Evolutionary conservation across 2,797 vertebrate species (phyloP), one percentile per base, ranked within the genome.

Genomic region (Poeciliopsis paucimaculata): DNA sequence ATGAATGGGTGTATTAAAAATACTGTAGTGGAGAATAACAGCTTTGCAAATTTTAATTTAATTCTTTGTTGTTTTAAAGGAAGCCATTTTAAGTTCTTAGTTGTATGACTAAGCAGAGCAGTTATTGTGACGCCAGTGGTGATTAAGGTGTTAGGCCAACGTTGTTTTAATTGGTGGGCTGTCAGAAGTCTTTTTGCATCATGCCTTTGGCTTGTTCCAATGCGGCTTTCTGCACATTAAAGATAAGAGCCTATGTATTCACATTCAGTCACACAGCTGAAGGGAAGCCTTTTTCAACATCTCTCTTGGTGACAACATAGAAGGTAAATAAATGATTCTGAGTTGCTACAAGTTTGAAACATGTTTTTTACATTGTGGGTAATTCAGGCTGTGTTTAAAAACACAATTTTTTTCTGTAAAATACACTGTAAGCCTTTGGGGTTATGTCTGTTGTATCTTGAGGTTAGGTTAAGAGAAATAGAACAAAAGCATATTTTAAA

Each of bases 151-250:
- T 88, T 84, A 91, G 90, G 93, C 89, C 87, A 91, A 86, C 78
- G 47, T 91, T 91, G 92, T 93, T 94, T 94, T 95, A 94, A 95
- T 94, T 93, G 92, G 88, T 93, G 84, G 92, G 93, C 82, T 90
- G 87, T 90, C 84, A 88, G 91, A 82, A 82, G 88, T 83, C 78
- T 88, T 91, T 92, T 81, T 86, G 89, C 88, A 86, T 91, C 91
- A 91, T 91, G 87, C 66, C 78, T 81, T 91, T 91, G 90, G 91
- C 89, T 89, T 72, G 81, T 86, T 93, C 86, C 90, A 91, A 77
- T 85, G 86, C 77, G 74, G 86, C 88, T 88, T 87, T 90, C 95
- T 95, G 94, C 93, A 90, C 89, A 87, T 84, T 86, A 83, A 75
- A 92, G 94, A 95, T 96, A 95, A 96, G 92, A 18, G 75, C 78